A percentile compares a stretch with the other conserved stretches of the same genome.
Conservation (phyloP, 2,113 vertebrate species). For the Tringa solitaria region DNA sequence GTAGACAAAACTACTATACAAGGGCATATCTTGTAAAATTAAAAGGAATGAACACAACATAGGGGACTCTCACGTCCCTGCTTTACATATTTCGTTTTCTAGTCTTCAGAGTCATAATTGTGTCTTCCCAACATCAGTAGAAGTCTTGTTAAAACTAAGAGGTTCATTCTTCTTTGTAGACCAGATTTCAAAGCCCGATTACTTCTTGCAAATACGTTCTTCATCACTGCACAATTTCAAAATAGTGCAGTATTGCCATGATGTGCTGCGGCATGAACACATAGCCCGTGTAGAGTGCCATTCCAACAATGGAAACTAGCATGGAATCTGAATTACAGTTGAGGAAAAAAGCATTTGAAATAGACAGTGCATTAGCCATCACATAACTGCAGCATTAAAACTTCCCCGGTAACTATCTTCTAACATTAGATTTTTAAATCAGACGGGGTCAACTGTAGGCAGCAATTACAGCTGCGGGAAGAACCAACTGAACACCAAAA, state of each 20-base stretch:
- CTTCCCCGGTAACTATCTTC: neutral
- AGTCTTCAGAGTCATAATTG: conserved; percentile 53
- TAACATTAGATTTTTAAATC: neutral
- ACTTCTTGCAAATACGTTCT: neutral
- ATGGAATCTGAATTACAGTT: conserved; percentile 85
- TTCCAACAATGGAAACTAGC: conserved; percentile 89
- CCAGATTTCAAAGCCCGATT: conserved; percentile 2
- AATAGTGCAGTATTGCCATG: conserved; percentile 98
- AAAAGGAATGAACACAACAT: conserved; percentile 77
- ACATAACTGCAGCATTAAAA: neutral
- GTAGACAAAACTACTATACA: conserved; percentile 80
- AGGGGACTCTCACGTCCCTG: conserved; percentile 55
- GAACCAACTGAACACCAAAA: neutral
- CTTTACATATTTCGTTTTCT: conserved; percentile 42
- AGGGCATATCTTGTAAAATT: conserved; percentile 71
- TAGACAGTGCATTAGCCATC: neutral
- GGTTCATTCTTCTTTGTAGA: conserved; percentile 35
- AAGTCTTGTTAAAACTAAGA: conserved; percentile 48
- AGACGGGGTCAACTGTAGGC: neutral
- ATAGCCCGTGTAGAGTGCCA: conserved; percentile 96
- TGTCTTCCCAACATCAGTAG: conserved; percentile 37
- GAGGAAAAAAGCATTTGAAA: conserved; percentile 70
- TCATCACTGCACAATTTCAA: conserved; percentile 90
- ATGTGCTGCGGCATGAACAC: conserved; percentile 99
- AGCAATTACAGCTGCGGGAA: neutral